Base-by-base conservation (phyloP, 2,113 vertebrate genomes). In the Xenopus laevis region DNA sequence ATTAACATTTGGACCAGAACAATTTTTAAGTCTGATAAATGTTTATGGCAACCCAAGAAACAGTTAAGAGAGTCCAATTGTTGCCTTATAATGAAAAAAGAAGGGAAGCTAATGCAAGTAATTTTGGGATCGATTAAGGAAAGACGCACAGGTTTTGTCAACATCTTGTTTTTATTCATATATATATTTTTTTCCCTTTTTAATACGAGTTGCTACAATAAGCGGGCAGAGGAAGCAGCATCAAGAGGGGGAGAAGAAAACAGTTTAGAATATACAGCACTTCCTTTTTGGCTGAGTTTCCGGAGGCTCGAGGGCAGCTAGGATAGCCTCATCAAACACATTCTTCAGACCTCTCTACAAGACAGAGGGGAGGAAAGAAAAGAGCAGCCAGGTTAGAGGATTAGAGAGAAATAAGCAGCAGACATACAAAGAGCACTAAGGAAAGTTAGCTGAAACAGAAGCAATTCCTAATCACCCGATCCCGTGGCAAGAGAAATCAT, bases 241-340 rank as follows among this genome's bases (percentile, higher is more conserved):
- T 88, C 85, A 87, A 89, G 89, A 83, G 90, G 91, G 92, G 91
- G 90, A 94, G 92, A 91, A 93, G 90, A 92, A 85, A 89, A 89
- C 86, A 90, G 82, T 91, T 96, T 95, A 98, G 93, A 98, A 96
- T 94, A 98, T 93, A 94, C 96, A 98, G 93, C 96, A 98, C 88
- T 98, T 98, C 94, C 95, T 94, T 94, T 98, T 98, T 93, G 95
- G 94, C 90, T 98, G 96, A 93, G 96, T 98, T 96, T 98, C 96
- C 81, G 96, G 96, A 90, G 96, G 95, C 92, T 98, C 96, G 91
- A 98, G 94, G 88, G 96, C 96, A 80, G 96, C 96, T 90, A 98
- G 94, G 95, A 98, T 98, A 93, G 96, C 96, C 92, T 98, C 96
- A 90, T 98, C 96, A 96, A 98, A 98, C 88, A 98, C 96, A 95